Base-by-base conservation (phyloP, 2,797 vertebrate genomes). In the Alauda arvensis region DNA sequence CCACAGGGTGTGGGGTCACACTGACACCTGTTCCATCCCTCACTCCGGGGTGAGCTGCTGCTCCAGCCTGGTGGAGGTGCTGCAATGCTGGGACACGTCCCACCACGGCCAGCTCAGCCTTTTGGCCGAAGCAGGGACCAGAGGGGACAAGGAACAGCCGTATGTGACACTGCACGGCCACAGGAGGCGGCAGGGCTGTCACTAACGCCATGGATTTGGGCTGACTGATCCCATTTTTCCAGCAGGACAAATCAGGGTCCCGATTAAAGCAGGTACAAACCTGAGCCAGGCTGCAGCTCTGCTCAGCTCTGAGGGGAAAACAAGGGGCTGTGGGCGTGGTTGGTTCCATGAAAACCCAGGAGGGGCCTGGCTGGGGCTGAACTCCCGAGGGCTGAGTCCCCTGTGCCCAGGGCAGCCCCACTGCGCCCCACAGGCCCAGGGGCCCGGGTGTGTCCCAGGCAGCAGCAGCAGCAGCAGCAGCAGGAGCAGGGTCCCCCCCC, bases 271-370 rank as follows among this genome's bases (percentile, higher is more conserved):
- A 18, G 76, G 42, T 6, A 18, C 31, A 84, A 76, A 60, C 23
- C 14, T 3, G 10, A 28, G 4, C 29, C 15, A 16, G 31, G 56
- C 29, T 57, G 37, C n/a, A 48, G 46, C 48, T 49, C 33, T 14
- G 24, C 65, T 46, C 29, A 7, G 6, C 4, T 17, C 51, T n/a
- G 39, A 17, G 0, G 28, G 55, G 48, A 52, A 45, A 78, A 5
- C 6, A 2, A 28, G 18, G 16, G 8, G 31, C 68, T 15, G 61
- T 29, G 61, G 34, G 40, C 21, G n/a, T 0, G 10, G 61, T 1
- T 37, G 61, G 55, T 1, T 43, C 31, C 17, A 0, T 0, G 14
- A 57, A 34, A 31, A 6, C 19, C 20, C 46, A 1, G 1, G 3
- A 63, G 42, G 26, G 24, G n/a, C 42, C 24, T 0, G 1, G 45